Percentiles rank a stretch among this genome's conserved stretches.
Evolutionary conservation across 2,888 invertebrate species (phyloP).

Genomic region (Scaptomyza cyrtandrae): DNA sequence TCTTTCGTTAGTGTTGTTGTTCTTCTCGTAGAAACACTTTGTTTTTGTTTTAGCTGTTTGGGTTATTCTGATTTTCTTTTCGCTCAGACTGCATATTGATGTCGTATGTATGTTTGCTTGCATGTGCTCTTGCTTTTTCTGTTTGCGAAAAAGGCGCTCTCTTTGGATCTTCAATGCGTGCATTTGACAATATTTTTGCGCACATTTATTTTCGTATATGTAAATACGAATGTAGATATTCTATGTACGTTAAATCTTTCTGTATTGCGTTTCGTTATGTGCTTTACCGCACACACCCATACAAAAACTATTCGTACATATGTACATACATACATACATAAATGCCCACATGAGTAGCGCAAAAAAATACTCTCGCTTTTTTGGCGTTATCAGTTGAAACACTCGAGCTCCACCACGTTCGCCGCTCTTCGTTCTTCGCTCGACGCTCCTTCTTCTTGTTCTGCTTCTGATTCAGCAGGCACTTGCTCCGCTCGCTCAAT

Average conservation of each 20-base stretch:
- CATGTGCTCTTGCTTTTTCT: constrained; percentile 32
- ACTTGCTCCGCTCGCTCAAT: constrained; percentile 65
- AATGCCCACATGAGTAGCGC: constrained; percentile 16
- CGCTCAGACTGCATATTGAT: constrained; percentile 49
- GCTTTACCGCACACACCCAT: constrained; percentile 26
- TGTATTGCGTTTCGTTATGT: constrained; percentile 32
- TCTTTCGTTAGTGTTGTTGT: constrained; percentile 42
- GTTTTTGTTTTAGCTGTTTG: constrained; percentile 70
- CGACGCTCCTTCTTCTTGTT: constrained; percentile 36
- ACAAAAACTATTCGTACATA: constrained; percentile 12
- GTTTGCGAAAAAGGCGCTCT: constrained; percentile 45
- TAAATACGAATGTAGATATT: constrained; percentile 9
- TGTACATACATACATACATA: neutral
- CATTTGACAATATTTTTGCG: constrained; percentile 44
- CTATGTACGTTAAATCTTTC: constrained; percentile 13
- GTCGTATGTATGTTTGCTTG: neutral
- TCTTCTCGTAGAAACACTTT: constrained; percentile 56
- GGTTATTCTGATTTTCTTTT: constrained; percentile 72
- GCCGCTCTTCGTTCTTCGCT: constrained; percentile 20
- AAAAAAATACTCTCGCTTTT: constrained; percentile 69
- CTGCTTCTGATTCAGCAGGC: constrained; percentile 34
- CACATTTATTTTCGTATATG: constrained; percentile 15
- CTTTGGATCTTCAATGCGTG: constrained; percentile 33
- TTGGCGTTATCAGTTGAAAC: constrained; percentile 70
- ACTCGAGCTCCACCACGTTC: constrained; percentile 24